Evolutionary conservation across 2,888 invertebrate genomes (phyloP).

Genomic region (Homarus gammarus): DNA sequence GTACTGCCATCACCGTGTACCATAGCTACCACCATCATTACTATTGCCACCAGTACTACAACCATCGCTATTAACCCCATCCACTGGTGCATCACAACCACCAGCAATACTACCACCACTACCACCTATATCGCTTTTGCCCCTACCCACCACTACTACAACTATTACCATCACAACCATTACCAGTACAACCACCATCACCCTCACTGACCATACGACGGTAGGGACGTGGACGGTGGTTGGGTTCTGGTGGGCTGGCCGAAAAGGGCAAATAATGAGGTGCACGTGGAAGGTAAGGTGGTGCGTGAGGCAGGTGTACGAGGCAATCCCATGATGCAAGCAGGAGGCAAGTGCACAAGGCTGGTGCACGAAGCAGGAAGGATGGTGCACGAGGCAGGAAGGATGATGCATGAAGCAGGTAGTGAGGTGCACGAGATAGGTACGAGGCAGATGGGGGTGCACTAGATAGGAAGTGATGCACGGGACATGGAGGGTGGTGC

Average conservation of each 20-base stretch:
- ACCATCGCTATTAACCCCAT: too few relatives aligned
- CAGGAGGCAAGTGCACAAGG: too few relatives aligned
- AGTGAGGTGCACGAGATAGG: not conserved
- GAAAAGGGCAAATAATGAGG: too few relatives aligned
- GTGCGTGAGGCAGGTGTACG: too few relatives aligned
- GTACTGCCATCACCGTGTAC: too few relatives aligned
- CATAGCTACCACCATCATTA: not conserved
- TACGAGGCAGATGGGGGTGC: not conserved
- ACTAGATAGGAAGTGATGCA: constrained; percentile 14
- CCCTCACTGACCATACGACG: not conserved
- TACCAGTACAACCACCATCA: not conserved
- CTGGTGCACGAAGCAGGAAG: too few relatives aligned
- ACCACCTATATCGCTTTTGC: not conserved
- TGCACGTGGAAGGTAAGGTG: too few relatives aligned
- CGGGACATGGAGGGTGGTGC: not conserved
- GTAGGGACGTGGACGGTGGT: too few relatives aligned
- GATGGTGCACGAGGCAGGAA: too few relatives aligned
- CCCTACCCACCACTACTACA: not conserved
- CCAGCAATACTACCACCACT: not conserved
- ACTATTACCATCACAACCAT: not conserved
- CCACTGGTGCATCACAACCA: not conserved
- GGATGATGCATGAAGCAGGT: not conserved
- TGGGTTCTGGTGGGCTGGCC: too few relatives aligned
- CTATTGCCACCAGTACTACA: too few relatives aligned
- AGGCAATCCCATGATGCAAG: too few relatives aligned